phyloP scores from a whole-genome alignment of 2,888 invertebrate species.

The Hybos culiciformis region DNA sequence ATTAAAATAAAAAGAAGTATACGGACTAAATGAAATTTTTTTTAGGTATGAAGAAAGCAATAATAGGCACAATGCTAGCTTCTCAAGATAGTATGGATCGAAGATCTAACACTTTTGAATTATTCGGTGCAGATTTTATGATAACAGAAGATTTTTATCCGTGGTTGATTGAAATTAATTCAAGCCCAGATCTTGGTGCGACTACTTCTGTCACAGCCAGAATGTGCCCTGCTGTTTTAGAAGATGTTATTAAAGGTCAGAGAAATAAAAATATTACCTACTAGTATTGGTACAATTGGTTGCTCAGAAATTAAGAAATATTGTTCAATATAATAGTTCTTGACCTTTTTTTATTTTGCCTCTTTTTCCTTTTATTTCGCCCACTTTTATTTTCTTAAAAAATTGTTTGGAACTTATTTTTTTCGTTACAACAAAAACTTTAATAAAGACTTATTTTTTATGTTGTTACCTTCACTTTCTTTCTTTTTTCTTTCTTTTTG shows the following conservation, averaged over 20 bases:
- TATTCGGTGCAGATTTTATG: conserved; percentile 95
- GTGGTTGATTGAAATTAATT: conserved; percentile 91
- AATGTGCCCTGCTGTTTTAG: conserved; percentile 74
- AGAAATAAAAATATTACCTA: neutral
- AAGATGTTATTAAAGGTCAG: conserved; percentile 81
- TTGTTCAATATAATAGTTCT: neutral
- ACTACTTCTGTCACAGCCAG: conserved; percentile 79
- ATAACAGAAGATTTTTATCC: conserved; percentile 74
- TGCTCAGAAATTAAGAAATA: neutral
- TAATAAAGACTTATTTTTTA: no score
- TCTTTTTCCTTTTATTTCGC: neutral
- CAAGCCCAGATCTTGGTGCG: conserved; percentile 83
- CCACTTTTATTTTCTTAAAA: neutral
- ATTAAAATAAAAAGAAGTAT: no score
- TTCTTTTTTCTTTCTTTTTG: no score
- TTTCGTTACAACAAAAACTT: neutral
- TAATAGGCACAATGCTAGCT: conserved; percentile 67
- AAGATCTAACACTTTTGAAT: conserved; percentile 68
- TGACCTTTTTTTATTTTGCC: neutral
- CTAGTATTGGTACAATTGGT: neutral
- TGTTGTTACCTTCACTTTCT: no score
- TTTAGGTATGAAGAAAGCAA: conserved; percentile 68
- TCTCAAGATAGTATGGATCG: conserved; percentile 77
- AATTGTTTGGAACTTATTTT: no score
- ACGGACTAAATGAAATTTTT: no score